Evolutionary conservation across 1,140 invertebrate species (phyloP).

Genomic region (Dinoponera quadriceps): DNA sequence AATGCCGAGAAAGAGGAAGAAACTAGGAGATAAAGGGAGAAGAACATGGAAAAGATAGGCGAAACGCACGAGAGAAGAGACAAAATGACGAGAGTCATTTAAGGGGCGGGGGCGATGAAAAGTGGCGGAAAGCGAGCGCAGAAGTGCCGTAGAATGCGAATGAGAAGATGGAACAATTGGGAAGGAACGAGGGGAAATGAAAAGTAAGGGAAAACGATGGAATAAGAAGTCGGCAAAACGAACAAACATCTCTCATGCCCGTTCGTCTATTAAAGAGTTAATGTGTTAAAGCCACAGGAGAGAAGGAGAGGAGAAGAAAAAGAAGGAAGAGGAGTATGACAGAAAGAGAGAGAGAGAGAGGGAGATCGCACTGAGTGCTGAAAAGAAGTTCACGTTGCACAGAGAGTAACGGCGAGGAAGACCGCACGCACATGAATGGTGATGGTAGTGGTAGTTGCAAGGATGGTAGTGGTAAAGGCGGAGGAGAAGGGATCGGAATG

Average conservation of each 20-base stretch:
- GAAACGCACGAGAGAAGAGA: constrained; percentile 8
- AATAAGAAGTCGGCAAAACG: background rate
- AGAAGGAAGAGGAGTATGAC: constrained; percentile 37
- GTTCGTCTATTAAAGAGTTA: too few species aligned
- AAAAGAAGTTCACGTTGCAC: constrained; percentile 61
- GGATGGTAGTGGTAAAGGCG: constrained; percentile 49
- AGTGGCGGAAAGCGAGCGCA: constrained; percentile 8
- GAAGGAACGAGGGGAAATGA: background rate
- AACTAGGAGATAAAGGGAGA: constrained; percentile 24
- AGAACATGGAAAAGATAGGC: constrained; percentile 22
- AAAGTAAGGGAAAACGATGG: background rate
- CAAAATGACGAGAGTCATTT: constrained; percentile 1
- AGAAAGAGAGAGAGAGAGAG: constrained; percentile 40
- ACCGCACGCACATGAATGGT: constrained; percentile 27
- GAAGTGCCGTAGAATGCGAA: background rate
- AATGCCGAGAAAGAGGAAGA: constrained; percentile 1
- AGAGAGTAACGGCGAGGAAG: constrained; percentile 62
- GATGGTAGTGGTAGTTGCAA: constrained; percentile 53
- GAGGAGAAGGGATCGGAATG: constrained; percentile 80
- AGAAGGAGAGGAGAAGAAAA: constrained; percentile 1
- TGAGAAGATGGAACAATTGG: background rate
- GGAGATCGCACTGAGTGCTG: constrained; percentile 18
- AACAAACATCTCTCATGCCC: background rate
- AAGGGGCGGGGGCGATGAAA: constrained; percentile 24
- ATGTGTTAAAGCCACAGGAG: background rate